These are phyloP conservation scores for Callorhinus ursinus DNA, from an alignment of 2,113 vertebrate species.

Conservation along the genomic window DNA sequence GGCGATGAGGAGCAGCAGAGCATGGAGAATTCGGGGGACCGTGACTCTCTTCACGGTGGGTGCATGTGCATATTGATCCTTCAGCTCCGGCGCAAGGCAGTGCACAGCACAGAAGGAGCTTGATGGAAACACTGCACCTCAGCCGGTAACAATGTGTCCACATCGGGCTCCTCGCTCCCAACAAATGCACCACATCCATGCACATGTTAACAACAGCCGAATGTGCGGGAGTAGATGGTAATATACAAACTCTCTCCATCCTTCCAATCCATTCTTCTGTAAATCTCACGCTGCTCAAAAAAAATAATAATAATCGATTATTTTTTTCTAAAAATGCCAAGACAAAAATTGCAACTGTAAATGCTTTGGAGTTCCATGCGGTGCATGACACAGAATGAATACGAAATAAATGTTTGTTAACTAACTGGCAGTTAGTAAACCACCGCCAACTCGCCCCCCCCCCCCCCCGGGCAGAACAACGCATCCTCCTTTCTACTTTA, in stretches of 20 bases:
- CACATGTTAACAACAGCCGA: background rate
- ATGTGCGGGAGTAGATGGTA: accelerated
- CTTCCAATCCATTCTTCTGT: background rate
- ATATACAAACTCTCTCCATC: background rate
- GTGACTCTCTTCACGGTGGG: background rate
- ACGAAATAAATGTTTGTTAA: background rate
- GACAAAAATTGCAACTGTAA: background rate
- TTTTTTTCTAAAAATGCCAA: background rate
- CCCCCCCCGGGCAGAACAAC: too few species aligned
- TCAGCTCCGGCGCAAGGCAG: background rate
- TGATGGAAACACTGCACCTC: accelerated
- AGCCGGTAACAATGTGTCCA: background rate
- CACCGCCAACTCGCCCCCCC: accelerated
- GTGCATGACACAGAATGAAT: background rate
- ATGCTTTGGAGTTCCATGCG: background rate
- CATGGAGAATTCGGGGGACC: accelerated
- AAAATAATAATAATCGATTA: background rate
- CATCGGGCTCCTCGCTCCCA: accelerated
- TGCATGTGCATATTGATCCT: background rate
- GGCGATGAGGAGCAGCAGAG: accelerated
- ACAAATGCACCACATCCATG: background rate
- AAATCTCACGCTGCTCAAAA: background rate
- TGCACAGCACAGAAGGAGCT: background rate
- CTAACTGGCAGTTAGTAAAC: background rate
- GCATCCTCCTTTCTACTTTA: background rate